Evolutionary conservation across 2,888 invertebrate species (phyloP).

Genomic region (Dinocampus coccinellae): DNA sequence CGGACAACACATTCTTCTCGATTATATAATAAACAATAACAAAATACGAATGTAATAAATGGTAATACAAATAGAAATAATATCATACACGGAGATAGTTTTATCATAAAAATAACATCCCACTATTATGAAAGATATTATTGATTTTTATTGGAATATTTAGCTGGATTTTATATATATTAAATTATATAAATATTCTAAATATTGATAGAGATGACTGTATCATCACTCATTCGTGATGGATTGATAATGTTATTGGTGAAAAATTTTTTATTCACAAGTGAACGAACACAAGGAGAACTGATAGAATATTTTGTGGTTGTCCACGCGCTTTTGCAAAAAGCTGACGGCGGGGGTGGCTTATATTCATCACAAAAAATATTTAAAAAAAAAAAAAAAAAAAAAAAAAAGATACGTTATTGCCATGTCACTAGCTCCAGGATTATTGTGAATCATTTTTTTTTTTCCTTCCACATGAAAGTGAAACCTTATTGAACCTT

Average conservation of each 20-base stretch:
- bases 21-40: not conserved
- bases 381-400: too few relatives aligned
- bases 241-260: not conserved
- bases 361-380: slow-evolving; percentile 33
- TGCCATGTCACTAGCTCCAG: slow-evolving; percentile 62
- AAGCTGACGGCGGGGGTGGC: slow-evolving; percentile 50
- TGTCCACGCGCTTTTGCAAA: not conserved
- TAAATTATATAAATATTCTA: too few relatives aligned
- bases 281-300: not conserved
- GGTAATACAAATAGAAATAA: too few relatives aligned
- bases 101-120: too few relatives aligned
- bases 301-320: not conserved
- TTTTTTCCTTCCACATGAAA: slow-evolving; percentile 63
- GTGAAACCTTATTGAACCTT: slow-evolving; percentile 45
- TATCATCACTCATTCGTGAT: slow-evolving; percentile 38
- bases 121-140: too few relatives aligned
- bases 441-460: slow-evolving; percentile 65
- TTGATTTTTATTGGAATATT: too few relatives aligned
- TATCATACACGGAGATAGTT: too few relatives aligned
- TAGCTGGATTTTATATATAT: too few relatives aligned
- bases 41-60: too few relatives aligned
- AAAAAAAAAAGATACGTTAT: too few relatives aligned
- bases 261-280: slow-evolving; percentile 9
- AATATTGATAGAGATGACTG: too few relatives aligned
- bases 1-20: slow-evolving; percentile 50